Evolutionary conservation across 1,140 invertebrate species (phyloP).

Genomic region (Drosophila santomea): DNA sequence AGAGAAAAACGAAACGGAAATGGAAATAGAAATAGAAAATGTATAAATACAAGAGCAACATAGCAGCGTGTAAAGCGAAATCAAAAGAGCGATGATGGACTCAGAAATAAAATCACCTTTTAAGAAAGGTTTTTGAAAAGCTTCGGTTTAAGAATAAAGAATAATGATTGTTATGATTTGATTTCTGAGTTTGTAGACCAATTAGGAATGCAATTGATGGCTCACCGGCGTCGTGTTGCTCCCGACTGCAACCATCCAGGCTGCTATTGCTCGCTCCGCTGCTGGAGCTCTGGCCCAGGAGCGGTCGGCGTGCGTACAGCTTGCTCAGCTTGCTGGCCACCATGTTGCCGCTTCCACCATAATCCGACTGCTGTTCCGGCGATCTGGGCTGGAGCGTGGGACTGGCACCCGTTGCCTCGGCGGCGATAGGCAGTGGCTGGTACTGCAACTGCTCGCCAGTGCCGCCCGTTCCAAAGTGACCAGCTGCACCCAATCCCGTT

Average conservation of each 20-base stretch:
- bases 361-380: conserved; percentile 29
- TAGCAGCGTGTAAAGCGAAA: conserved; percentile 20
- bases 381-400: conserved; percentile 25
- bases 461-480: conserved; percentile 56
- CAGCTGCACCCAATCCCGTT: conserved; percentile 34
- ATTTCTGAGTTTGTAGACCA: not conserved
- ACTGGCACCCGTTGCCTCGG: conserved; percentile 29
- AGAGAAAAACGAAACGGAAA: conserved; percentile 48
- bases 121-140: not conserved
- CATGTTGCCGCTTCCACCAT: conserved; percentile 5
- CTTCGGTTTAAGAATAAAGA: no score
- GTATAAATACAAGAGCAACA: conserved; percentile 40
- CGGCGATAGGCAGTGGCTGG: conserved; percentile 63
- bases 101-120: not conserved
- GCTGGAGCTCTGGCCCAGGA: conserved; percentile 55
- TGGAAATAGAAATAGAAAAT: conserved; percentile 40
- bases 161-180: not conserved
- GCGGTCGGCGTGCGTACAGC: conserved; percentile 69
- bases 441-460: conserved; percentile 66
- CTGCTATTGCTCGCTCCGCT: conserved; percentile 48
- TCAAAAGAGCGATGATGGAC: conserved; percentile 1
- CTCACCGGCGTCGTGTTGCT: conserved; percentile 63
- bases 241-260: conserved; percentile 45
- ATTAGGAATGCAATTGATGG: not conserved
- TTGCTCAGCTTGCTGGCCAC: conserved; percentile 73